phyloP scores from a whole-genome alignment of 2,113 vertebrate species.

The Ahaetulla prasina region DNA sequence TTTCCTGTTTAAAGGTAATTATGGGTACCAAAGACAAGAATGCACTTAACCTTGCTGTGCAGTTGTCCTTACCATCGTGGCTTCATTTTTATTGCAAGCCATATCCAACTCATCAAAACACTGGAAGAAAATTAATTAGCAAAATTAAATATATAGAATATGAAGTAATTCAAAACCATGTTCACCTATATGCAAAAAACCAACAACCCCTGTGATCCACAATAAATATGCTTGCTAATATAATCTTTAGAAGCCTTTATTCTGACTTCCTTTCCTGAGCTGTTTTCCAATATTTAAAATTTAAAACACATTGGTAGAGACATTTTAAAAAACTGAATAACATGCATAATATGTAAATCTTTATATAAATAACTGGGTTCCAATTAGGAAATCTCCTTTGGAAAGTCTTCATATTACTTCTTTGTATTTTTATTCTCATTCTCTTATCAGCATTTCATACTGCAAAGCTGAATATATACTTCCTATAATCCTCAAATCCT shows the following conservation, averaged over 20 bases:
- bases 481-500: not conserved
- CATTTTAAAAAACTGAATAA: not conserved
- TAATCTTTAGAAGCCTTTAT: constrained; percentile 28
- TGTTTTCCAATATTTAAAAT: constrained; percentile 27
- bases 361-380: constrained; percentile 12
- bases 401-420: constrained; percentile 10
- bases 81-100: constrained; percentile 64
- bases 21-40: constrained; percentile 80
- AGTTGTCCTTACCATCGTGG: constrained; percentile 73
- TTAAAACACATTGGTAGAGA: not conserved
- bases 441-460: not conserved
- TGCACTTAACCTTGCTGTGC: constrained; percentile 79
- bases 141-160: constrained; percentile 73
- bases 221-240: constrained; percentile 32
- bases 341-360: not conserved
- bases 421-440: not conserved
- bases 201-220: constrained; percentile 4
- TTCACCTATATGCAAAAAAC: constrained; percentile 31
- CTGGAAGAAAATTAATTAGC: constrained; percentile 75
- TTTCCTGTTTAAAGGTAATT: constrained; percentile 77
- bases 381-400: constrained; percentile 1
- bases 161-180: constrained; percentile 67
- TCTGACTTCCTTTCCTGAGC: not conserved
- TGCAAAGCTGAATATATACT: not conserved
- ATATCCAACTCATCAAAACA: constrained; percentile 75